Percentiles rank a stretch among this genome's conserved stretches.
These are phyloP conservation scores for Helleia helle DNA, from an alignment of 2,888 invertebrate species.

Conservation along the genomic window DNA sequence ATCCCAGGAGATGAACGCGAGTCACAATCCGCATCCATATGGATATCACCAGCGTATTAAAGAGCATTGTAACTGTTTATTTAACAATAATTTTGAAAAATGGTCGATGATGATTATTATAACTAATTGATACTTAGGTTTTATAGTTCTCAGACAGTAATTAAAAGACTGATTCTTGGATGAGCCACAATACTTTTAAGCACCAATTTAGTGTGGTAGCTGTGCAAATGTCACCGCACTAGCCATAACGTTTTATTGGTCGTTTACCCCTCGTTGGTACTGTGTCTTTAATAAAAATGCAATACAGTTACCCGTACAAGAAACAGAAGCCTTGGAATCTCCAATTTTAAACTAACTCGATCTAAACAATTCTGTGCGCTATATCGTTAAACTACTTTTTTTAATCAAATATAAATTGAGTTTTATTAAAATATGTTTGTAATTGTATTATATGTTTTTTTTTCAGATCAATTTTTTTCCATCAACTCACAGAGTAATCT, in stretches of 20 bases:
- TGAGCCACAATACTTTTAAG: slow-evolving; percentile 18
- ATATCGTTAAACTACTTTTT: not conserved
- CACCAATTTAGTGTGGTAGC: slow-evolving; percentile 66
- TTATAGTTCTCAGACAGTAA: too few relatives aligned
- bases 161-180: not conserved
- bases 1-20: too few relatives aligned
- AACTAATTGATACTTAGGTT: too few relatives aligned
- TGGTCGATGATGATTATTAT: too few relatives aligned
- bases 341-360: slow-evolving; percentile 47
- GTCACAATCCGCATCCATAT: too few relatives aligned
- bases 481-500: too few relatives aligned
- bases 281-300: slow-evolving; percentile 64
- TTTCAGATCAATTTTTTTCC: too few relatives aligned
- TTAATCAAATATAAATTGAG: not conserved
- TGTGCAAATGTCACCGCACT: slow-evolving; percentile 63
- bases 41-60: too few relatives aligned
- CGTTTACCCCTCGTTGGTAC: slow-evolving; percentile 60
- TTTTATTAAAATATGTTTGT: too few relatives aligned
- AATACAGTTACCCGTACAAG: slow-evolving; percentile 58
- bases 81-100: too few relatives aligned
- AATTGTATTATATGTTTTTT: not conserved
- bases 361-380: slow-evolving; percentile 26
- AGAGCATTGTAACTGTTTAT: too few relatives aligned
- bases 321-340: slow-evolving; percentile 44
- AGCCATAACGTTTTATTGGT: slow-evolving; percentile 67